Evolutionary conservation across 1,140 invertebrate species (phyloP).

Genomic region (Hyposmocoma kahamanoa): DNA sequence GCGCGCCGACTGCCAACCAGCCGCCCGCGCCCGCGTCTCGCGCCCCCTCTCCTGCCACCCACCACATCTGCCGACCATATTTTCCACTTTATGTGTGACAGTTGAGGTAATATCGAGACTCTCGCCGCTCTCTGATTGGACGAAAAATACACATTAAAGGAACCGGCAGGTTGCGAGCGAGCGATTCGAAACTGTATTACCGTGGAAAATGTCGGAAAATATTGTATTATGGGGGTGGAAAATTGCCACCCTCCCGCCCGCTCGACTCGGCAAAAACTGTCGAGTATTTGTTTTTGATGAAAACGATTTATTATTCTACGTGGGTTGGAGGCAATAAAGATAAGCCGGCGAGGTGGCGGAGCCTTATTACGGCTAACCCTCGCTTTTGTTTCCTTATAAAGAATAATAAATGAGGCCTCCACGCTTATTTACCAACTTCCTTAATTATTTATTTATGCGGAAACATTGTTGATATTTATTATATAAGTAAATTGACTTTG

Average conservation of each 20-base stretch:
- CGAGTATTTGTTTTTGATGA: constrained; percentile 74
- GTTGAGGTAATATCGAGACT: constrained; percentile 75
- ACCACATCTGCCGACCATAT: constrained; percentile 74
- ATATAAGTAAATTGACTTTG: constrained; percentile 26
- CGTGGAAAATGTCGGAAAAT: constrained; percentile 73
- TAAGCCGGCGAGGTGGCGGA: constrained; percentile 71
- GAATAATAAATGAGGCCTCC: constrained; percentile 72
- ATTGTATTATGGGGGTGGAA: constrained; percentile 73
- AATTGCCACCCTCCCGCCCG: constrained; percentile 67
- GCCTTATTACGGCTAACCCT: constrained; percentile 74
- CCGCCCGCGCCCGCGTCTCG: constrained; percentile 14
- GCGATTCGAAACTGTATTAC: constrained; percentile 71
- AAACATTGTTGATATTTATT: constrained; percentile 61
- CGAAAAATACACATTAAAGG: constrained; percentile 75
- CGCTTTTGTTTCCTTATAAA: constrained; percentile 74
- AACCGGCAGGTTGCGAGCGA: constrained; percentile 65
- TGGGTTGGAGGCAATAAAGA: constrained; percentile 73
- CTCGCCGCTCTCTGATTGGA: constrained; percentile 73
- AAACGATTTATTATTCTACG: constrained; percentile 74
- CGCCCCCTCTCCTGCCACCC: constrained; percentile 22
- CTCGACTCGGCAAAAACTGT: constrained; percentile 72
- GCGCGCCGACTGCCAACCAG: constrained; percentile 64
- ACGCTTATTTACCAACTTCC: constrained; percentile 67
- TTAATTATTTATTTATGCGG: constrained; percentile 70
- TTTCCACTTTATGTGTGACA: constrained; percentile 76